These are phyloP conservation scores for Archips crataeganus DNA, from an alignment of 2,888 invertebrate genomes.

Conservation along the genomic window DNA sequence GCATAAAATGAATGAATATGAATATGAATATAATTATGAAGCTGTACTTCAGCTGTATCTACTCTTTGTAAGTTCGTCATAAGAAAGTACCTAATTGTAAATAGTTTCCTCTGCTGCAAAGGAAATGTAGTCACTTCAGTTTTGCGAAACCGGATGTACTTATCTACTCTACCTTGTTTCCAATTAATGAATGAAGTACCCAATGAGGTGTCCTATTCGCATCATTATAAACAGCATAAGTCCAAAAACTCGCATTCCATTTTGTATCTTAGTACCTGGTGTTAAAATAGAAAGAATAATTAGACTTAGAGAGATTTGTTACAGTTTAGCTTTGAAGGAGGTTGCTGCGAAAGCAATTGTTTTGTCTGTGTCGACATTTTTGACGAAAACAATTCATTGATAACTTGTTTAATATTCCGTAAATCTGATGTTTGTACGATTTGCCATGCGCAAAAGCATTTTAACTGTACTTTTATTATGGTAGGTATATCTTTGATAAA, in stretches of 20 bases:
- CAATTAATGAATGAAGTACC: constrained; percentile 39
- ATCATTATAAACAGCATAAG: neutral
- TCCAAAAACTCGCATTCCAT: neutral
- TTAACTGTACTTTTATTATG: too few relatives aligned
- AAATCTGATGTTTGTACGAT: neutral
- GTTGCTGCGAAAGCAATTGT: constrained; percentile 33
- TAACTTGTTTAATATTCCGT: constrained; percentile 13
- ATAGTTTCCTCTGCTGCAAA: constrained; percentile 7
- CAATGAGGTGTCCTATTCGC: constrained; percentile 38
- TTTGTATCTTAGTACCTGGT: neutral
- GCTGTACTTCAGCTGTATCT: too few relatives aligned
- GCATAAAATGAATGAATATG: too few relatives aligned
- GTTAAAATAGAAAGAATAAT: neutral
- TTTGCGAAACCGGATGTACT: constrained; percentile 34
- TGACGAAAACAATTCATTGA: constrained; percentile 36
- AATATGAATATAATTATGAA: too few relatives aligned
- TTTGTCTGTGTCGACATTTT: constrained; percentile 32
- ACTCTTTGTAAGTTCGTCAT: neutral
- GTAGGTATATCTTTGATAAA: too few relatives aligned
- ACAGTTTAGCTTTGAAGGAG: constrained; percentile 6
- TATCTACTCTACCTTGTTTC: constrained; percentile 37
- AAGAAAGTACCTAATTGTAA: neutral
- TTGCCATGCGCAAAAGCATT: neutral
- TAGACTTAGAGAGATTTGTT: neutral
- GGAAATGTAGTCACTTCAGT: constrained; percentile 6